phyloP scores from a whole-genome alignment of 1,140 invertebrate species.

The Pemphigus obesinymphae region DNA sequence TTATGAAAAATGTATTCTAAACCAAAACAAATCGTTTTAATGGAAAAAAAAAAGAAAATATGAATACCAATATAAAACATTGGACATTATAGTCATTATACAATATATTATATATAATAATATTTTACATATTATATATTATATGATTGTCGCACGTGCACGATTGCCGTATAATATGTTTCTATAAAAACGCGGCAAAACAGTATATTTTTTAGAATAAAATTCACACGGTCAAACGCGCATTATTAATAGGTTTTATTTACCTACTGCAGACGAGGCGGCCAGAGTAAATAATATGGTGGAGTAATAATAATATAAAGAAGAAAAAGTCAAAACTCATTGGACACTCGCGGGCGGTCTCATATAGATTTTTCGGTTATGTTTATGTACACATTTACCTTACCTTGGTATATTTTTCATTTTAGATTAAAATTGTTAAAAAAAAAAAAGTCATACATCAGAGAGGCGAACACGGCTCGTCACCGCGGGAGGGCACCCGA shows the following conservation, averaged over 20 bases:
- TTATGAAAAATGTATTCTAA: not conserved
- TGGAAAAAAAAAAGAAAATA: too few relatives aligned
- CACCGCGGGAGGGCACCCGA: not conserved
- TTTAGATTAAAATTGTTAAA: slow-evolving; percentile 36
- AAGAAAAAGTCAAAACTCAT: not conserved
- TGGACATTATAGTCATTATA: too few relatives aligned
- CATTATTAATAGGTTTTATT: slow-evolving; percentile 25
- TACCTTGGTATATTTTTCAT: not conserved
- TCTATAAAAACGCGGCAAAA: not conserved
- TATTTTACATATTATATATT: too few relatives aligned
- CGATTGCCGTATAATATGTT: not conserved
- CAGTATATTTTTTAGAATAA: not conserved
- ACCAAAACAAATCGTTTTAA: too few relatives aligned
- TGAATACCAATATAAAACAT: too few relatives aligned
- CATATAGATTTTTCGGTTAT: not conserved
- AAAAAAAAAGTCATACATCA: slow-evolving; percentile 2
- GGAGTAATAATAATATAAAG: not conserved
- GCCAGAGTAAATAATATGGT: not conserved
- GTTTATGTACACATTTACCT: slow-evolving; percentile 20
- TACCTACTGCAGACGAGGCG: not conserved
- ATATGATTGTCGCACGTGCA: not conserved
- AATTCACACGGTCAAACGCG: not conserved
- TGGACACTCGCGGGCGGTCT: slow-evolving; percentile 38
- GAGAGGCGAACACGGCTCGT: not conserved
- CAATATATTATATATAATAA: too few relatives aligned